Conservation (phyloP, 1,140 invertebrate genomes). For the Lasioglossum albipes region DNA sequence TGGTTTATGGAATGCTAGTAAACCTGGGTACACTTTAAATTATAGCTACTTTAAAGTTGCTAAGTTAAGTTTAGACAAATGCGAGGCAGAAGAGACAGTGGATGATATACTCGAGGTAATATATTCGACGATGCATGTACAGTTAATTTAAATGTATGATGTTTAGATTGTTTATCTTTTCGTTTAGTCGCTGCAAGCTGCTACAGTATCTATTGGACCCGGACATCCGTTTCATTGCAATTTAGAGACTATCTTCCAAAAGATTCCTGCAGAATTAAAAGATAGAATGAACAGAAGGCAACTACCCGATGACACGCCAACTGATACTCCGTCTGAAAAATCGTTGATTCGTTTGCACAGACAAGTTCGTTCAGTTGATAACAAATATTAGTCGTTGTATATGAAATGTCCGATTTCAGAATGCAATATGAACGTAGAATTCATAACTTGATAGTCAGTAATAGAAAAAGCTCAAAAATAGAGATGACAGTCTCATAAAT, state of each 20-base stretch:
- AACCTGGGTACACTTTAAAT: constrained; percentile 89
- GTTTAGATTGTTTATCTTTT: neutral
- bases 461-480: too few relatives aligned
- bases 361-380: constrained; percentile 79
- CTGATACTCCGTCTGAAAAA: constrained; percentile 89
- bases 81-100: constrained; percentile 96
- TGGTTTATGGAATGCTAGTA: constrained; percentile 91
- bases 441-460: too few relatives aligned
- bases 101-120: constrained; percentile 95
- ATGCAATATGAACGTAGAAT: too few relatives aligned
- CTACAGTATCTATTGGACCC: constrained; percentile 84
- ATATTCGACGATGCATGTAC: constrained; percentile 3
- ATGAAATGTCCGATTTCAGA: too few relatives aligned
- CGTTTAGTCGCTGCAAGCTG: constrained; percentile 86
- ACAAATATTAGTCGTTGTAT: neutral
- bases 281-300: constrained; percentile 86
- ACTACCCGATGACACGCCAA: constrained; percentile 84
- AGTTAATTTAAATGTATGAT: constrained; percentile 23
- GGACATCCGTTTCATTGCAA: constrained; percentile 86
- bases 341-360: constrained; percentile 90
- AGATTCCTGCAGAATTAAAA: constrained; percentile 88
- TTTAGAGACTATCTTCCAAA: constrained; percentile 93
- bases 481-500: too few relatives aligned
- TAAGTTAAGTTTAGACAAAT: constrained; percentile 98
- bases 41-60: constrained; percentile 97